Evolutionary conservation across 2,888 invertebrate species (phyloP), one percentile per base, ranked within the genome.

Genomic region (Maniola hyperantus): DNA sequence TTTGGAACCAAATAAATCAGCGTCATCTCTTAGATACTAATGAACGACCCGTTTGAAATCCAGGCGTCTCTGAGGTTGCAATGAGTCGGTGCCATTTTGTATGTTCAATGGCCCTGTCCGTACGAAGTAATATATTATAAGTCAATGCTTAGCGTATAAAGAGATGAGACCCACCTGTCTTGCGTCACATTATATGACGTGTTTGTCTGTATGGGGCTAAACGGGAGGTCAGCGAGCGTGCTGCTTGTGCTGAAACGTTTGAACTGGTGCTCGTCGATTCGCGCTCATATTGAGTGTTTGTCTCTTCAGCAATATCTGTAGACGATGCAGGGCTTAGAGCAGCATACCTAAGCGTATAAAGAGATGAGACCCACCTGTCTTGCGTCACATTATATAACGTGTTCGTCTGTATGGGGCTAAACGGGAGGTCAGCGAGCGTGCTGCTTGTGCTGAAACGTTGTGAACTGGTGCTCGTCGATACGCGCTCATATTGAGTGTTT

Each of bases 261-360:
- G 85, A 79, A 72, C 85, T 87, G 61, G 8, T 42, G 48, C 62
- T 62, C 10, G 91, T 88, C 66, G 91, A 86, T 73, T 89, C 89
- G 59, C 88, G 83, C 81, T 92, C 93, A 89, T 91, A 91, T 71
- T 88, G 87, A 72, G 83, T 90, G 86, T 92, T 93, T 79, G 90
- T 80, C 78, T 91, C 87, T 36, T 36, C 10, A 34, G 4, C 6
- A 6, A 36, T 36, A 36, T 36, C 36, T 36, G 36, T 36, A 10
- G 0, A 39, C 11, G 2, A 4, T 39, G 39, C 39, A 39, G 0
- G 0, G 39, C 11, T 39, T 39, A 39, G 10, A 39, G 39, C 39
- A 39, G 39, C 1, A 39, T 11, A 11, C 2, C 7, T 10, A 10
- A 2, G 39, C 2, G 10, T 39, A 39, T 39, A 39, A 10, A 39